phyloP scores from a whole-genome alignment of 2,888 invertebrate genomes.

The Gerris lacustris region DNA sequence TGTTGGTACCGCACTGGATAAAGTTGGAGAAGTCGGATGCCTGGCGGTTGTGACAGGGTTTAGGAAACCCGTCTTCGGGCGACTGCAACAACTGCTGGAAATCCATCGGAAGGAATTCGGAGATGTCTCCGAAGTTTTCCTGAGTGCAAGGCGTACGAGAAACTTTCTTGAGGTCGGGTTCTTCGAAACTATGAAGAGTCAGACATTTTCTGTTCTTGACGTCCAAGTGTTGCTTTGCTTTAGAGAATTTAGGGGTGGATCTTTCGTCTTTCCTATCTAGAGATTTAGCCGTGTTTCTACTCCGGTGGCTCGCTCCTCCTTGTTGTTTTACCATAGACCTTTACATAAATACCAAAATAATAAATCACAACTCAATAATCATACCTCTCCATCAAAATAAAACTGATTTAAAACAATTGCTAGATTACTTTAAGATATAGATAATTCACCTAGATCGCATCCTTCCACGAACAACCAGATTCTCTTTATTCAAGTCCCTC shows the following conservation, averaged over 20 bases:
- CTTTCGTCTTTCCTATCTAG: constrained; percentile 26
- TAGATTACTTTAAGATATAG: no score
- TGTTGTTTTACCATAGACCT: constrained; percentile 28
- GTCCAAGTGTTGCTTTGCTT: constrained; percentile 5
- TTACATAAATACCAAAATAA: not conserved
- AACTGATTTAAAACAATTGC: no score
- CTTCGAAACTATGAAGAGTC: constrained; percentile 13
- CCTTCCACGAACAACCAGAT: no score
- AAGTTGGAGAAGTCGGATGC: constrained; percentile 28
- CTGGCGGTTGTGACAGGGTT: constrained; percentile 34
- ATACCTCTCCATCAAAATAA: no score
- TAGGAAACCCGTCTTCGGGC: constrained; percentile 40
- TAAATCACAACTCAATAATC: not conserved
- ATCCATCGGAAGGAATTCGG: constrained; percentile 43
- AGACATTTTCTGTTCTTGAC: constrained; percentile 16
- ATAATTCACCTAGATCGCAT: no score
- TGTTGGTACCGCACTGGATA: constrained; percentile 42
- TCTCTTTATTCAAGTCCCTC: no score
- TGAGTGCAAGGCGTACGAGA: constrained; percentile 40
- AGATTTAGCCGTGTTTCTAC: constrained; percentile 25
- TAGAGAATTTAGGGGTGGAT: not conserved
- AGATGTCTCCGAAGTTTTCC: constrained; percentile 24
- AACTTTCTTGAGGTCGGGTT: constrained; percentile 17
- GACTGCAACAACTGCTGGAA: constrained; percentile 48
- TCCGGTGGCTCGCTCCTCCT: constrained; percentile 13